Conservation (phyloP, 1,140 invertebrate species). For the Coboldia fuscipes region DNA sequence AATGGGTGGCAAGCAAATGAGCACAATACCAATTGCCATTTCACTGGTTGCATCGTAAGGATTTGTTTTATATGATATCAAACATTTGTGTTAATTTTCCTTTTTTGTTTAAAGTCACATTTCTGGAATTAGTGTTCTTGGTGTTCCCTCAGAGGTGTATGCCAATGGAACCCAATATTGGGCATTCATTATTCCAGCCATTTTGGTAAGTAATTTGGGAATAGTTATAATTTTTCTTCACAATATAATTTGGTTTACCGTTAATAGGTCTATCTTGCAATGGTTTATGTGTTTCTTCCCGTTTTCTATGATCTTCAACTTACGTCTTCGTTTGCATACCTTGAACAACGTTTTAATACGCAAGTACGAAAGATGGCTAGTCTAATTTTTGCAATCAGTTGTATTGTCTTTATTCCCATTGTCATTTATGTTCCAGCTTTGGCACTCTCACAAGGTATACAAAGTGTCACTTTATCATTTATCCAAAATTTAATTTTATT, state of each 20-base stretch:
- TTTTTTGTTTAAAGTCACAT: constrained; percentile 25
- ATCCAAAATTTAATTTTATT: neutral
- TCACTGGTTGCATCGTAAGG: constrained; percentile 52
- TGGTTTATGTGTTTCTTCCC: constrained; percentile 36
- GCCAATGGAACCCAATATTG: constrained; percentile 58
- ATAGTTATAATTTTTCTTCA: no score
- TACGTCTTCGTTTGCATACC: constrained; percentile 41
- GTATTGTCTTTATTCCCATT: constrained; percentile 32
- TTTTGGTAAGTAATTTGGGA: constrained; percentile 4
- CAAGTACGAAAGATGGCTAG: constrained; percentile 36
- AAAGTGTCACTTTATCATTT: neutral
- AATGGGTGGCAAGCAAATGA: constrained; percentile 62
- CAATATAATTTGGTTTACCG: no score
- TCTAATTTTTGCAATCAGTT: constrained; percentile 36
- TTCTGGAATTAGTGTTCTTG: constrained; percentile 40
- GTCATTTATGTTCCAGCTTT: constrained; percentile 38
- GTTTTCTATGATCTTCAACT: constrained; percentile 55
- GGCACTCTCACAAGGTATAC: constrained; percentile 34
- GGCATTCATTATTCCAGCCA: constrained; percentile 14
- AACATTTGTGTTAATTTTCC: neutral
- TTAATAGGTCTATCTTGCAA: constrained; percentile 23
- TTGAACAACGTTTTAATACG: constrained; percentile 40
- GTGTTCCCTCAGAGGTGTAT: constrained; percentile 68
- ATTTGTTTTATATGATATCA: neutral
- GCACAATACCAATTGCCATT: constrained; percentile 56